phyloP scores from a whole-genome alignment of 2,113 vertebrate species.

The Ranitomeya variabilis region DNA sequence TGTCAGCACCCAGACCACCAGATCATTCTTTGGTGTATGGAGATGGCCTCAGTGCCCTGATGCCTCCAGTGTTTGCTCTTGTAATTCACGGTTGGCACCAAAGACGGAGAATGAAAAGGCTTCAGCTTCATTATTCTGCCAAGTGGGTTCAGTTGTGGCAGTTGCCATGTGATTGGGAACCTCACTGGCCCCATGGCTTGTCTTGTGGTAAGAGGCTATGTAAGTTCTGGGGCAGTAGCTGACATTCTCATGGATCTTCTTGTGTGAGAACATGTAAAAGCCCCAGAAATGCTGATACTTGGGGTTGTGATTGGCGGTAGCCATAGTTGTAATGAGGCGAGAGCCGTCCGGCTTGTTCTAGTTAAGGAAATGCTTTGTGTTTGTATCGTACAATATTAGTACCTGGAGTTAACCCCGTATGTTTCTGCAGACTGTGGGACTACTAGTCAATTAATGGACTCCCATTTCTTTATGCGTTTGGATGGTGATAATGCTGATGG shows the following conservation, averaged over 20 bases:
- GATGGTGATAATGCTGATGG: slow-evolving; percentile 16
- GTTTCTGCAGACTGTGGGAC: neutral
- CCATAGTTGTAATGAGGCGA: neutral
- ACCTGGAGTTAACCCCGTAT: neutral
- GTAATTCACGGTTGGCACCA: no score
- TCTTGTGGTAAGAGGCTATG: neutral
- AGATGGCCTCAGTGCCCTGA: no score
- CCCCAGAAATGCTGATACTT: neutral
- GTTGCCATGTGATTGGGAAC: neutral
- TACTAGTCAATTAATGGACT: neutral
- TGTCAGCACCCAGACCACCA: no score
- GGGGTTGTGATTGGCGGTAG: no score
- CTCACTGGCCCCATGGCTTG: neutral
- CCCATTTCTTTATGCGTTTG: slow-evolving; percentile 7
- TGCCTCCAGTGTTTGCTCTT: no score
- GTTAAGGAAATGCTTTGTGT: neutral
- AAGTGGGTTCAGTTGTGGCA: neutral
- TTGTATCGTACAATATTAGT: neutral
- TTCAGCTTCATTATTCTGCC: no score
- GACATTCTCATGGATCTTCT: neutral
- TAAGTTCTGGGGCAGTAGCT: neutral
- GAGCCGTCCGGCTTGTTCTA: neutral
- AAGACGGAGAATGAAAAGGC: no score
- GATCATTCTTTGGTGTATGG: no score
- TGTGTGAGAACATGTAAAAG: neutral